Base-by-base conservation (phyloP, 2,888 invertebrate species). In the Dugesia japonica region DNA sequence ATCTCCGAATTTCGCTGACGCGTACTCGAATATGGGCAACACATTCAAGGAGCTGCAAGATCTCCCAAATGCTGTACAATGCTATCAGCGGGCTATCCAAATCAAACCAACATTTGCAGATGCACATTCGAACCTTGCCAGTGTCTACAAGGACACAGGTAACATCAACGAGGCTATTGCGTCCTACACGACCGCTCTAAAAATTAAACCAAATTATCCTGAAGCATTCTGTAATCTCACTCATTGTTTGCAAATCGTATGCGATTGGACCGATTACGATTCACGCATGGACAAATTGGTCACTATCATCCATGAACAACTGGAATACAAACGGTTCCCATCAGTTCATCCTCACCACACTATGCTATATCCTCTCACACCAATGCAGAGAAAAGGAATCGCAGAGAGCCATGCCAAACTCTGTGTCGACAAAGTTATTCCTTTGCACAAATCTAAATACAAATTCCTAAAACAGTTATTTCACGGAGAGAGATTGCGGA, bases 301-400 rank as follows among this genome's bases (percentile, higher is more conserved):
- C 15, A 88, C 89, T 80, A 95, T 98, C 81, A 94, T 99, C 0
- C 91, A 93, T 74, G 91, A 94, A 82, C 98, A 99, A 85, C 86
- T 97, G 80, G 90, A 90, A 77, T 92, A 91, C 84, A 94, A 94
- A 84, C 89, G 94, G 79, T 86, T 98, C 79, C 93, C 94, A 1
- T 95, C 95, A 0, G 94, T 99, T 33, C 98, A 99, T 87, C 98
- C 98, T 0, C 98, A 99, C 86, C 98, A 98, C 88, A 94, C 94
- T 82, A 97, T 98, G 92, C 88, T 98, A 78, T 98, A 99, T 87
- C 98, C 98, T n/a, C 87, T 99, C 79, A 90, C 92, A 13, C 97
- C 97, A 84, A 90, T 90, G 78, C 91, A 90, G 83, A 89, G 97
- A 79, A 93, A 91, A 86, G 91, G 92, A 79, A 97, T 97, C 81